Conservation (phyloP, 2,797 vertebrate species). For the Naso thynnoides region DNA sequence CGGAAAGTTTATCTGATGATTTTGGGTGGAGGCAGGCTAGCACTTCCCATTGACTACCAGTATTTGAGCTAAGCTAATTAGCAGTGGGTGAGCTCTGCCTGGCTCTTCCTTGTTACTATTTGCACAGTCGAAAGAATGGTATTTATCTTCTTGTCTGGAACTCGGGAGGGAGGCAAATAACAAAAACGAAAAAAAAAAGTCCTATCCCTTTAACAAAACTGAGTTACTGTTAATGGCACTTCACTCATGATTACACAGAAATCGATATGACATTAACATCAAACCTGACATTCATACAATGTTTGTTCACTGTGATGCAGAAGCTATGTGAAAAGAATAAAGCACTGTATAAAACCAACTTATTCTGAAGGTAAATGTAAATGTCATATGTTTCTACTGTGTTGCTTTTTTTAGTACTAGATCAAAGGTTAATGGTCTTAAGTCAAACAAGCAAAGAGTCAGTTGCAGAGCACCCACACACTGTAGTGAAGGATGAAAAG, state of each 20-base stretch:
- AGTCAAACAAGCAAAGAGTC: constrained; percentile 25
- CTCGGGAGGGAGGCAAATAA: too few relatives aligned
- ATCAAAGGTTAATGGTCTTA: constrained; percentile 31
- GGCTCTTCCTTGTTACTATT: too few relatives aligned
- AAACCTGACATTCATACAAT: not conserved
- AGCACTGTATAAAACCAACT: not conserved
- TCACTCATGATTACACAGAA: not conserved
- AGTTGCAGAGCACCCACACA: constrained; percentile 53
- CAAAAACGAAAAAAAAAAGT: not conserved
- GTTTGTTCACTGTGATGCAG: not conserved
- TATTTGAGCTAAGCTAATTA: too few relatives aligned
- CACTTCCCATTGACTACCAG: too few relatives aligned
- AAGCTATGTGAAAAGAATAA: not conserved
- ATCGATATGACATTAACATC: not conserved
- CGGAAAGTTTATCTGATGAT: too few relatives aligned
- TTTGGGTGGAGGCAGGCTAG: too few relatives aligned
- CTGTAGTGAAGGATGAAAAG: not conserved
- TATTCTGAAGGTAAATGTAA: not conserved
- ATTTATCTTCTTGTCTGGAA: too few relatives aligned
- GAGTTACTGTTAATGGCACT: not conserved
- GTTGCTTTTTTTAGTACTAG: not conserved
- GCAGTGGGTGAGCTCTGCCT: too few relatives aligned
- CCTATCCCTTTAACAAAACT: too few relatives aligned
- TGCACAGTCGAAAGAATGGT: too few relatives aligned
- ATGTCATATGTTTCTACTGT: not conserved